Percentiles rank a stretch among this genome's conserved stretches.
phyloP scores from a whole-genome alignment of 1,140 invertebrate species.

The Diuraphis noxia region DNA sequence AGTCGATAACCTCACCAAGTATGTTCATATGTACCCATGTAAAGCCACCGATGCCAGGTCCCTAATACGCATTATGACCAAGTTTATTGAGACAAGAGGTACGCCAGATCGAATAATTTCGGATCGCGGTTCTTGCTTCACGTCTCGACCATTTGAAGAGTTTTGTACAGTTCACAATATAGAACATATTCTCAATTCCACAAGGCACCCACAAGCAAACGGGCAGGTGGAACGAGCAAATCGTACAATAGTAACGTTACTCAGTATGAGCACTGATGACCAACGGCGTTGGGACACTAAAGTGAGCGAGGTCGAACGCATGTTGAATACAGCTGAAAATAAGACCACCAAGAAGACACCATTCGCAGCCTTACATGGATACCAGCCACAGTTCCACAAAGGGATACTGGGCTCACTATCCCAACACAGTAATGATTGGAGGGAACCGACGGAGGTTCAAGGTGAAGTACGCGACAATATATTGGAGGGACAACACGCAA shows the following conservation, averaged over 20 bases:
- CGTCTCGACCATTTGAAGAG: background rate
- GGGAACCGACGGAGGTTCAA: no score
- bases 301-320: background rate
- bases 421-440: no score
- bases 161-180: background rate
- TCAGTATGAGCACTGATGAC: background rate
- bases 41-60: background rate
- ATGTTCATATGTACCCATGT: background rate
- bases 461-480: no score
- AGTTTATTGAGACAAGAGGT: background rate
- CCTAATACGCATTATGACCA: background rate
- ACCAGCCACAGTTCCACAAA: background rate
- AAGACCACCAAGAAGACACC: background rate
- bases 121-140: constrained; percentile 8
- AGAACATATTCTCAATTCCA: background rate
- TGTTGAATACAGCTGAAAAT: background rate
- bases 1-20: constrained; percentile 22
- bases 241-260: background rate
- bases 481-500: no score
- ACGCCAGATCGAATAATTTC: background rate
- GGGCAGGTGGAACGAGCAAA: background rate
- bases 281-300: background rate
- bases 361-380: constrained; percentile 31
- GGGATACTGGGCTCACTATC: no score
- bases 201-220: background rate